Base-by-base conservation (phyloP, 2,113 vertebrate species). In the Poicephalus meyeri region DNA sequence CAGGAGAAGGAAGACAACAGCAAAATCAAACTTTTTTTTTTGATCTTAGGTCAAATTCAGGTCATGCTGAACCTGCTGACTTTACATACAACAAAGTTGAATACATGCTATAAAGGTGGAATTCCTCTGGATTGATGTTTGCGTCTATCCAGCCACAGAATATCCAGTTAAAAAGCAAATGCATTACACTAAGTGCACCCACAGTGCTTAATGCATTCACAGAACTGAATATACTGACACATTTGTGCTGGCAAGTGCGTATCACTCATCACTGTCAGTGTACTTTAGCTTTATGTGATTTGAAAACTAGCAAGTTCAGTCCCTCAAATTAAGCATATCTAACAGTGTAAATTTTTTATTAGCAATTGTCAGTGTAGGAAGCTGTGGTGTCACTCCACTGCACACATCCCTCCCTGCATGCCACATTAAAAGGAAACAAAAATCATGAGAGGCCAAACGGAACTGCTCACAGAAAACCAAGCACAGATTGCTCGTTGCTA, bases 371-470 rank as follows among this genome's bases (percentile, higher is more conserved):
- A 63, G 81, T 0, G 0, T 52, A 72, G 80, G 53, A 91, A 85
- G 65, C 66, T 88, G 80, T 1, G 25, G 78, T 61, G 35, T 91
- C 74, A 95, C 50, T 87, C 70, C 1, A 0, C 26, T 72, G 71
- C 70, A 87, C 63, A 49, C 84, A 82, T 52, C 52, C 16, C 63
- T 89, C 81, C 73, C 72, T 61, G 29, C 66, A 69, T 0, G 0
- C 20, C 58, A 70, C 78, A 73, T 81, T 87, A 37, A 93, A 85
- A 92, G 31, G 89, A 94, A 95, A 80, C 44, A 88, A 93, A 91
- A 92, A 1, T 31, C 28, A 41, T 7, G 56, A 92, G 31, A 87
- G n/a, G 46, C 58, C 80, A 37, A 79, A 81, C 61, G 55, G 35
- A 87, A 37, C 49, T 10, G 31, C 49, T 66, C 25, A 23, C 6